A percentile compares a stretch with the other conserved stretches of the same genome.
phyloP scores from a whole-genome alignment of 2,888 invertebrate genomes.

The Drosophila mercatorum region DNA sequence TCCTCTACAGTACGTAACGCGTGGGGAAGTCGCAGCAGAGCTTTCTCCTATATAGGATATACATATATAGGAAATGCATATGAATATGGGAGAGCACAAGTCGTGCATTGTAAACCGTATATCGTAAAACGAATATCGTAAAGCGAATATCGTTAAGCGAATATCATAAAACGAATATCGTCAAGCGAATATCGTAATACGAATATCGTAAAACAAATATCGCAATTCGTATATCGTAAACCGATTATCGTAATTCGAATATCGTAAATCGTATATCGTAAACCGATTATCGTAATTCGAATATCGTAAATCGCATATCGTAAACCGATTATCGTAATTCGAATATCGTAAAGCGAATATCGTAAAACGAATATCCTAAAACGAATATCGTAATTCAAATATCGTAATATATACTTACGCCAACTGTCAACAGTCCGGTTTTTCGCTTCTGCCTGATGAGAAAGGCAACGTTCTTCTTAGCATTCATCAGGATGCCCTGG shows the following conservation, averaged over 20 bases:
- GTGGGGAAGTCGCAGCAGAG: constrained; percentile 86
- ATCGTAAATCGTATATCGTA: not conserved
- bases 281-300: not conserved
- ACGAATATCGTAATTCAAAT: no score
- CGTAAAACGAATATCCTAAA: not conserved
- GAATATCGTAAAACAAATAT: not conserved
- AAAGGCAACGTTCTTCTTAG: constrained; percentile 46
- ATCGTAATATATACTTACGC: constrained; percentile 22
- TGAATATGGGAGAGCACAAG: not conserved
- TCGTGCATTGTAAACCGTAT: not conserved
- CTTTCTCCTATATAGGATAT: constrained; percentile 86
- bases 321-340: not conserved
- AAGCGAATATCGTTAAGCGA: not conserved
- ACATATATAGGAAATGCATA: not conserved
- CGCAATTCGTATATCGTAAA: not conserved
- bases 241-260: not conserved
- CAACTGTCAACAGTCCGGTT: constrained; percentile 40
- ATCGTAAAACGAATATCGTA: no score
- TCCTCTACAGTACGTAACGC: constrained; percentile 87
- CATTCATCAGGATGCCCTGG: constrained; percentile 46
- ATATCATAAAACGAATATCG: not conserved
- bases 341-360: not conserved
- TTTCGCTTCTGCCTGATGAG: constrained; percentile 46
- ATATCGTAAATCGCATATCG: not conserved
- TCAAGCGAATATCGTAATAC: not conserved